These are phyloP conservation scores for Brachyopa scutellaris DNA, from an alignment of 2,888 invertebrate genomes.

Conservation along the genomic window DNA sequence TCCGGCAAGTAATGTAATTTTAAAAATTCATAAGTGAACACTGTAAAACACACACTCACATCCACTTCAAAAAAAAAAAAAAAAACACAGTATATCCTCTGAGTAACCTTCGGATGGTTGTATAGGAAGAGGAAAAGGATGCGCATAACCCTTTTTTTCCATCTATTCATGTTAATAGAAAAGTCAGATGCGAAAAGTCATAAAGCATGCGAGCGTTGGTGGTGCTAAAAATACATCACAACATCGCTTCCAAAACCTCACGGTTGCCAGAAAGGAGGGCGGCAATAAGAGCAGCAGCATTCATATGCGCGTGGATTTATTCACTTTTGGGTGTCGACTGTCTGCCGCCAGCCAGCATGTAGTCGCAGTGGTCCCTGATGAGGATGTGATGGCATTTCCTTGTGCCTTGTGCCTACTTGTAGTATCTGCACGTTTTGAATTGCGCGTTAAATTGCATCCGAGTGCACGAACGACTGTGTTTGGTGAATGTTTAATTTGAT, in stretches of 20 bases:
- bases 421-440: constrained; percentile 44
- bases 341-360: not conserved
- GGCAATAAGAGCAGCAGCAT: constrained; percentile 38
- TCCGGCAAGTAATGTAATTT: constrained; percentile 73
- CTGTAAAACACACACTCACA: constrained; percentile 6
- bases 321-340: not conserved
- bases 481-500: constrained; percentile 68
- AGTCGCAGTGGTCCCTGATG: constrained; percentile 18
- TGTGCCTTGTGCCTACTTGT: not conserved
- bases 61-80: not conserved
- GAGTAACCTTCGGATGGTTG: constrained; percentile 27
- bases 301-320: not conserved
- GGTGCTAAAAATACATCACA: not conserved
- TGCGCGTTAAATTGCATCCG: constrained; percentile 66
- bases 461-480: constrained; percentile 34
- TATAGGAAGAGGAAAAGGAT: constrained; percentile 39
- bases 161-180: constrained; percentile 60
- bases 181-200: constrained; percentile 64
- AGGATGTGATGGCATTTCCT: constrained; percentile 41
- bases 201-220: constrained; percentile 9
- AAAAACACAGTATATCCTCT: constrained; percentile 25
- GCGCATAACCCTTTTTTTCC: constrained; percentile 3
- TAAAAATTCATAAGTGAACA: constrained; percentile 73
- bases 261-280: not conserved
- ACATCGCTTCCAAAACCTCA: not conserved